Percentiles rank a stretch among this genome's conserved stretches.
Conservation (phyloP, 2,113 vertebrate genomes). For the Erinaceus europaeus region DNA sequence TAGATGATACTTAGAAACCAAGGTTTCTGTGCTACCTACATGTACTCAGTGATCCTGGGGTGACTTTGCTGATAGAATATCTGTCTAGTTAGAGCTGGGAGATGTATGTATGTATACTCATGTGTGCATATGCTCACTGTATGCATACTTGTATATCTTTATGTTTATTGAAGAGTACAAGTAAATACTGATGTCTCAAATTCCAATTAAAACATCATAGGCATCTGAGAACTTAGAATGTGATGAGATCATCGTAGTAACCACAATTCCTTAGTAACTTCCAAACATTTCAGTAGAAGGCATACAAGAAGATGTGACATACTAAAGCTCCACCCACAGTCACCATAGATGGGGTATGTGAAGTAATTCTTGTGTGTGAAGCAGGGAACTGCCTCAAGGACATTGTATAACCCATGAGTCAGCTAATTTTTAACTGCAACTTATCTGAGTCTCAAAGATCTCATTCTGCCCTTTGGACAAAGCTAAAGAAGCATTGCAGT, state of each 20-base stretch:
- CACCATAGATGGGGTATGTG: background rate
- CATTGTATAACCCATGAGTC: background rate
- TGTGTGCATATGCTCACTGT: background rate
- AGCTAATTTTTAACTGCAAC: constrained; percentile 1
- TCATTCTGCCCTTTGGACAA: constrained; percentile 24
- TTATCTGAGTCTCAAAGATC: background rate
- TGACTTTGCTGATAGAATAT: background rate
- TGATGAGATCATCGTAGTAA: constrained; percentile 20
- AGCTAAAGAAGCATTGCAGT: background rate
- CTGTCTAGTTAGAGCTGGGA: background rate
- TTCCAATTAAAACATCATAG: background rate
- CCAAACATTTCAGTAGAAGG: constrained; percentile 12
- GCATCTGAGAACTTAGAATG: background rate
- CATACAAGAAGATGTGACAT: background rate
- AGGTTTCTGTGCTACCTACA: background rate
- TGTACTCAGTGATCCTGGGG: background rate
- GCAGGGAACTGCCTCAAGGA: background rate
- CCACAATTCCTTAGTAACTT: constrained; percentile 4
- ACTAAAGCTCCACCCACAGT: background rate
- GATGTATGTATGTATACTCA: background rate
- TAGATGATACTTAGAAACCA: constrained; percentile 20
- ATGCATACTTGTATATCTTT: background rate
- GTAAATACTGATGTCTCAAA: background rate
- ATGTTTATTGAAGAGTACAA: background rate
- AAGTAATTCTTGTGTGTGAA: background rate